These are phyloP conservation scores for Acronicta aceris DNA, from an alignment of 2,888 invertebrate genomes.

Conservation along the genomic window DNA sequence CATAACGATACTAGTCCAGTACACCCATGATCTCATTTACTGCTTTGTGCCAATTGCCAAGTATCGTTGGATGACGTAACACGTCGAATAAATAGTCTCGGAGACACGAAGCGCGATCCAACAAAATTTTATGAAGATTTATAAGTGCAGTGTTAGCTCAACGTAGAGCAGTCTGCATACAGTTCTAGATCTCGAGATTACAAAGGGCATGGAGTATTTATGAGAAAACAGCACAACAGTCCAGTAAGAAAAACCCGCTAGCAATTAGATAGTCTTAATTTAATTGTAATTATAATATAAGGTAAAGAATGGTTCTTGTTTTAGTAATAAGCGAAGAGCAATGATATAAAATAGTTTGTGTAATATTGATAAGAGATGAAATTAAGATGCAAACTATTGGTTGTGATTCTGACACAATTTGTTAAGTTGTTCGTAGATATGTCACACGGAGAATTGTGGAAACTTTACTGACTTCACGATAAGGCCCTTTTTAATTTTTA, in stretches of 20 bases:
- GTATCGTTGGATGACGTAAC: slow-evolving; percentile 49
- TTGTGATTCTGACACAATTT: slow-evolving; percentile 89
- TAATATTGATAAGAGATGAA: slow-evolving; percentile 87
- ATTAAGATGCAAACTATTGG: slow-evolving; percentile 89
- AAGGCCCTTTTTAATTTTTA: slow-evolving; percentile 79
- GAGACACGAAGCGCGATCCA: slow-evolving; percentile 43
- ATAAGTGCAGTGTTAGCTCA: slow-evolving; percentile 43
- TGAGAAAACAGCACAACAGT: slow-evolving; percentile 78
- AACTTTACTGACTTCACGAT: slow-evolving; percentile 80
- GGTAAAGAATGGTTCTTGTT: slow-evolving; percentile 89
- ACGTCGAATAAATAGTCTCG: slow-evolving; percentile 51
- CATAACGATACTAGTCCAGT: slow-evolving; percentile 48
- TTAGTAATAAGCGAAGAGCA: slow-evolving; percentile 87
- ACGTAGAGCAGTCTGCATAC: slow-evolving; percentile 62
- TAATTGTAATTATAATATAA: slow-evolving; percentile 87
- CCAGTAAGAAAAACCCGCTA: slow-evolving; percentile 86
- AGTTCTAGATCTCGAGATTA: slow-evolving; percentile 71
- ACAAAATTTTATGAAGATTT: slow-evolving; percentile 41
- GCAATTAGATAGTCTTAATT: slow-evolving; percentile 88
- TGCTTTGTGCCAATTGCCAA: slow-evolving; percentile 57
- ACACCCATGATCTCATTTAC: slow-evolving; percentile 56
- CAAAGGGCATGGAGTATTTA: slow-evolving; percentile 70
- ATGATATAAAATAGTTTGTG: slow-evolving; percentile 89
- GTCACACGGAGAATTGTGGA: slow-evolving; percentile 79
- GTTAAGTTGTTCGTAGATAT: slow-evolving; percentile 87